Percentiles rank a stretch among this genome's conserved stretches.
phyloP scores from a whole-genome alignment of 2,113 vertebrate species.

The Platanista minor region DNA sequence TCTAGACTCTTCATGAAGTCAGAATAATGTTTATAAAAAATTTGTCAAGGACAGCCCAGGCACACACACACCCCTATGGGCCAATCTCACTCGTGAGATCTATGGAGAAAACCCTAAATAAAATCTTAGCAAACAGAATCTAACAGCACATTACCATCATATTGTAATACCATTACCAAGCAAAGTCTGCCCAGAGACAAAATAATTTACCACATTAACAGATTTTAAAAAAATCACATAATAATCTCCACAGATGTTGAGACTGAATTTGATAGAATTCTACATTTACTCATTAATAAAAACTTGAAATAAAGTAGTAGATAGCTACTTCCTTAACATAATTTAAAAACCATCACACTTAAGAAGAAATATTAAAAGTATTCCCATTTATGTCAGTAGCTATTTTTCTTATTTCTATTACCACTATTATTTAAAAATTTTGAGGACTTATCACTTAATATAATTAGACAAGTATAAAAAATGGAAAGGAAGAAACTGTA shows the following conservation, averaged over 20 bases:
- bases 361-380: background rate
- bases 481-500: background rate
- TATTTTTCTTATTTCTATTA: background rate
- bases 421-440: background rate
- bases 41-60: background rate
- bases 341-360: background rate
- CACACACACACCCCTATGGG: background rate
- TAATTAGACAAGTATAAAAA: background rate
- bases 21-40: background rate
- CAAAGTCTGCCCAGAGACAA: background rate
- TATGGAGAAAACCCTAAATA: background rate
- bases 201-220: background rate
- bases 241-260: background rate
- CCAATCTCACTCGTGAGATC: background rate
- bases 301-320: background rate
- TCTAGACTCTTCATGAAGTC: background rate
- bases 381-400: background rate
- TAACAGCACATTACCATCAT: background rate
- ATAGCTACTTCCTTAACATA: background rate
- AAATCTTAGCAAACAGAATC: background rate
- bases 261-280: background rate
- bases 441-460: background rate
- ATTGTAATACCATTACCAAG: background rate
- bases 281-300: background rate
- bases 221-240: background rate